Evolutionary conservation across 2,797 vertebrate species (phyloP).

Genomic region (Rhabdophis nuchalis): DNA sequence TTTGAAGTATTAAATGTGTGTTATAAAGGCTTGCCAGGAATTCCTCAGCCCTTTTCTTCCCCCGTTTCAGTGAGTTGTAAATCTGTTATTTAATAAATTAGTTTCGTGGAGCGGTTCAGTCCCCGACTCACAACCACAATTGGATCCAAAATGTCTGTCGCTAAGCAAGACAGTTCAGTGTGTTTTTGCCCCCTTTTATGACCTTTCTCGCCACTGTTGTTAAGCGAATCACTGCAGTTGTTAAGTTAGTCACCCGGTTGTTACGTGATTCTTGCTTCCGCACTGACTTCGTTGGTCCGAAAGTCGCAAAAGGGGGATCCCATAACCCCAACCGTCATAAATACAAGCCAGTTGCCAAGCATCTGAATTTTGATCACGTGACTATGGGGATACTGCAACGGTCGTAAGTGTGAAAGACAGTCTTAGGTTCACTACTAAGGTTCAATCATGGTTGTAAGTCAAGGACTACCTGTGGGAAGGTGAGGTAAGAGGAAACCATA

Average conservation of each 20-base stretch:
- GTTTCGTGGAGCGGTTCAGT: neutral
- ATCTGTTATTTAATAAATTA: neutral
- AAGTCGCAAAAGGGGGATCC: neutral
- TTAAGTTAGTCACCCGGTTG: neutral
- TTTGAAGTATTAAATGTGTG: neutral
- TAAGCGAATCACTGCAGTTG: neutral
- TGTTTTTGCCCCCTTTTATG: neutral
- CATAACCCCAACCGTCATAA: neutral
- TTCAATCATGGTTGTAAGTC: neutral
- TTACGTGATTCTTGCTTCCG: neutral
- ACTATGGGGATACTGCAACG: neutral
- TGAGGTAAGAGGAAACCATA: neutral
- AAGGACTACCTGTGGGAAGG: neutral
- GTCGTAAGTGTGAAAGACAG: neutral
- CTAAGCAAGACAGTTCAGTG: neutral
- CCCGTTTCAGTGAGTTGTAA: neutral
- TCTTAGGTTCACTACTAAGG: neutral
- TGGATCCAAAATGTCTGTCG: neutral
- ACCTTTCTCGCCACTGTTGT: neutral
- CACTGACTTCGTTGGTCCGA: neutral
- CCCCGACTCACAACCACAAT: neutral
- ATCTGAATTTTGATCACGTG: neutral
- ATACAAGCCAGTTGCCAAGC: neutral
- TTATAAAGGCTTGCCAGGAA: neutral
- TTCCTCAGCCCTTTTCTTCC: neutral